A percentile compares a stretch with the other conserved stretches of the same genome.
Evolutionary conservation across 2,113 vertebrate genomes (phyloP).

Genomic region (Trogon melanurus): DNA sequence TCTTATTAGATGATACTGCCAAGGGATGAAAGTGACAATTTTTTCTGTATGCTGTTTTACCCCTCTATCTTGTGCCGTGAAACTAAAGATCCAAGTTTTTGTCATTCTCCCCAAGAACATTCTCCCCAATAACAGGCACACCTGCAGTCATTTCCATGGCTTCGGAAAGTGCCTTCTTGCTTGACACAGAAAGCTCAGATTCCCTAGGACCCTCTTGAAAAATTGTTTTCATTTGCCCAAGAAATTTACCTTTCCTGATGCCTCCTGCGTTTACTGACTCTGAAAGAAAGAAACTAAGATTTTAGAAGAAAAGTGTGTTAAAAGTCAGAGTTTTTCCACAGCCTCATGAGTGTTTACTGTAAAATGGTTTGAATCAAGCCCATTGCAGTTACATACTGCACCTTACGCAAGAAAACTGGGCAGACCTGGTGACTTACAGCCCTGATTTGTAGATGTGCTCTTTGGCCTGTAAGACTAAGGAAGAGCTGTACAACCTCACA

Average conservation of each 20-base stretch:
- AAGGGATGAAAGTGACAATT: not conserved
- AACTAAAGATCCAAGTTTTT: constrained; percentile 39
- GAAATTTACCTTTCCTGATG: not conserved
- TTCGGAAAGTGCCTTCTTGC: constrained; percentile 24
- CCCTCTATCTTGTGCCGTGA: not conserved
- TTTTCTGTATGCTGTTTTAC: not conserved
- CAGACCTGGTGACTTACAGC: not conserved
- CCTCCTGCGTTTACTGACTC: not conserved
- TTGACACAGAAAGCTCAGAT: not conserved
- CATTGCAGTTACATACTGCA: not conserved
- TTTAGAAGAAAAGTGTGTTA: not conserved
- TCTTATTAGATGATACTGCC: not conserved
- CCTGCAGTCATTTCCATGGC: not conserved
- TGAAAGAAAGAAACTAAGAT: not conserved
- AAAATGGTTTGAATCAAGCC: not conserved
- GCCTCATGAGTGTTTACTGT: not conserved
- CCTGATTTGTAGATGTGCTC: not conserved
- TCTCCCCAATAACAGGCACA: not conserved
- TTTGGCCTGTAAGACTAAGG: not conserved
- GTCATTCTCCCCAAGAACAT: constrained; percentile 24
- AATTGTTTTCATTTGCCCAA: not conserved
- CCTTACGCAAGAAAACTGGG: not conserved
- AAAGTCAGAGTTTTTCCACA: not conserved
- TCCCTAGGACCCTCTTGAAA: not conserved
- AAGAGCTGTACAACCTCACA: fast-evolving